These are phyloP conservation scores for Eolophus roseicapilla DNA, from an alignment of 2,113 vertebrate genomes.

Conservation along the genomic window DNA sequence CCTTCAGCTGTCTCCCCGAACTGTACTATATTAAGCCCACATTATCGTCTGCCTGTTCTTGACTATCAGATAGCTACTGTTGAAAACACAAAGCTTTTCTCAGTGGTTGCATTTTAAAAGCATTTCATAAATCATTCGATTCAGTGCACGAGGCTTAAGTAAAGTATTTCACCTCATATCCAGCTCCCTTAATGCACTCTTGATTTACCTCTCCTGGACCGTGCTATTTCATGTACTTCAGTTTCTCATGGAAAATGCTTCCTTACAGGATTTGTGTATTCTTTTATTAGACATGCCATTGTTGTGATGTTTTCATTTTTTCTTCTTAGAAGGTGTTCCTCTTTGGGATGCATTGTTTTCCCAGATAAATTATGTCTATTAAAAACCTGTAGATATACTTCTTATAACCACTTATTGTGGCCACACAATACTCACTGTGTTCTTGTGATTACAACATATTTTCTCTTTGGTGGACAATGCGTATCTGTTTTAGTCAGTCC, in stretches of 20 bases:
- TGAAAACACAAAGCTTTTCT: constrained; percentile 31
- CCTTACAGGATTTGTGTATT: neutral
- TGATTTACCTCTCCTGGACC: neutral
- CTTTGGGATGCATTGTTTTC: neutral
- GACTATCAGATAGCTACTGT: neutral
- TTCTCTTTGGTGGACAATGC: neutral
- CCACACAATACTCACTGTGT: neutral
- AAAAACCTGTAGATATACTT: neutral
- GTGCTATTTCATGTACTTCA: neutral
- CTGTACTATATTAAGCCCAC: constrained; percentile 41
- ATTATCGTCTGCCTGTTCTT: constrained; percentile 10
- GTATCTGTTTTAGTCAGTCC: neutral
- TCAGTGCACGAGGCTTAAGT: neutral
- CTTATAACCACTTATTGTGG: neutral
- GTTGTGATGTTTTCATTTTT: neutral
- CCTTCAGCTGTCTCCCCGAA: neutral
- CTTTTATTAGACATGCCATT: neutral
- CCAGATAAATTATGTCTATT: neutral
- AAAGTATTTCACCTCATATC: neutral
- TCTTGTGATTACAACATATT: neutral
- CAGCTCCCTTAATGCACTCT: neutral
- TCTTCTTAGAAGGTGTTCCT: neutral
- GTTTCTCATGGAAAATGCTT: neutral
- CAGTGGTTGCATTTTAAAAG: neutral
- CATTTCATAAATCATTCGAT: neutral